Evolutionary conservation across 2,113 vertebrate genomes (phyloP), one percentile per base, ranked within the genome.

Genomic region (Cynopterus brachyotis): DNA sequence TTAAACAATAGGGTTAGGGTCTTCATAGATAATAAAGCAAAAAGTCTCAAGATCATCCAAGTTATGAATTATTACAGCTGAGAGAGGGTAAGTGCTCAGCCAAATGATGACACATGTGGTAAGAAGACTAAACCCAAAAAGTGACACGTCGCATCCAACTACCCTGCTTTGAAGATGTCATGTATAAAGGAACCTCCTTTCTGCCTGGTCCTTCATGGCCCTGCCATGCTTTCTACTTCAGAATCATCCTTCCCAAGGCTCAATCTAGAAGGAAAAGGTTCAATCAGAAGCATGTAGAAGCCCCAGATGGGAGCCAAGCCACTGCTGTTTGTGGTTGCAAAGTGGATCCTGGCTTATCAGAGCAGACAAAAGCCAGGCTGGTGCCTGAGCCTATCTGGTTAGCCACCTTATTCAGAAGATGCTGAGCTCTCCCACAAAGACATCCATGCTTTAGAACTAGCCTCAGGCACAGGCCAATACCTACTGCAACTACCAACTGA

Each of bases 11-110:
- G 24, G 30, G 35, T 35, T 45, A 79, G 45, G 5, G 8, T 91
- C 55, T 62, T 93, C 90, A 82, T 42, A 45, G 60, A 87, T 24
- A 67, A 97, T 62, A 67, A 92, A 95, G 24, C 72, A 85, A 79
- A 96, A 90, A 37, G 5, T 67, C 66, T 97, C 9, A 80, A 84
- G 10, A 62, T 72, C 22, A 88, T 53, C 37, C 45, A 87, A 57
- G 78, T 12, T 70, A 9, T 30, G 53, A 80, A 66, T 57, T 57
- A 6, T 32, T 50, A 42, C 16, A 50, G 19, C 22, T 75, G 37
- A 85, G 59, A 87, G 26, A 66, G 40, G 12, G 16, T 78, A 88
- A 94, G 7, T 50, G 2, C 8, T 59, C 32, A 16, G 8, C 24
- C 40, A 87, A 92, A 90, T 20, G 11, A 53, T 47, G 4, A 66